Evolutionary conservation across 2,113 vertebrate species (phyloP), one percentile per base, ranked within the genome.

Genomic region (Notarius quadriscutis): DNA sequence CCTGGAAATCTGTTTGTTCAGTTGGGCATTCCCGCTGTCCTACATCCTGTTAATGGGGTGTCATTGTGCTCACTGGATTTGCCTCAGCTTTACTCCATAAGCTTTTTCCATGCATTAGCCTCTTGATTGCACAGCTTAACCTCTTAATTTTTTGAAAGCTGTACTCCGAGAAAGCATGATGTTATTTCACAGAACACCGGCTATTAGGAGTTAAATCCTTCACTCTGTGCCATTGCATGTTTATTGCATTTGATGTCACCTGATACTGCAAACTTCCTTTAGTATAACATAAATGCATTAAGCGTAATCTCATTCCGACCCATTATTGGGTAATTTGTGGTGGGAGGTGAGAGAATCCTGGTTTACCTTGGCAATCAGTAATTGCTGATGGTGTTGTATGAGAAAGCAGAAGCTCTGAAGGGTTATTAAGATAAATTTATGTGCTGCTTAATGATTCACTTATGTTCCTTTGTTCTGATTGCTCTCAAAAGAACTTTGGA

Each of bases 1-100:
- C 90, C 85, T 92, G 94, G 94, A 95, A 93, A 95, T 95, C 91
- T 94, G 89, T 87, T 88, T 91, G 89, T 91, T 91, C 86, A 80
- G 90, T 91, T 92, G 89, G 88, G 87, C 91, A 92, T 92, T 93
- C 93, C 90, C 77, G 74, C 89, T 86, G 78, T 92, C 91, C 90
- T 90, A 90, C 87, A 91, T 89, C 90, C 91, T 87, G 91, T 94
- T 95, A 94, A 93, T 91, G 90, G 87, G 86, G 92, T 93, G 92
- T 92, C 93, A 93, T 91, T 94, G 93, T 94, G 88, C 86, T 88
- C 87, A 88, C 90, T 91, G 90, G 91, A 93, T 91, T 93, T 84
- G 71, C 69, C 74, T 83, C 87, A 89, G 89, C 85, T 85, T 84
- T 85, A 85, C 88, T 90, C 84, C 65, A 86, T 74, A 84, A 83